Evolutionary conservation across 2,113 vertebrate species (phyloP).

Genomic region (Gambusia holbrooki): DNA sequence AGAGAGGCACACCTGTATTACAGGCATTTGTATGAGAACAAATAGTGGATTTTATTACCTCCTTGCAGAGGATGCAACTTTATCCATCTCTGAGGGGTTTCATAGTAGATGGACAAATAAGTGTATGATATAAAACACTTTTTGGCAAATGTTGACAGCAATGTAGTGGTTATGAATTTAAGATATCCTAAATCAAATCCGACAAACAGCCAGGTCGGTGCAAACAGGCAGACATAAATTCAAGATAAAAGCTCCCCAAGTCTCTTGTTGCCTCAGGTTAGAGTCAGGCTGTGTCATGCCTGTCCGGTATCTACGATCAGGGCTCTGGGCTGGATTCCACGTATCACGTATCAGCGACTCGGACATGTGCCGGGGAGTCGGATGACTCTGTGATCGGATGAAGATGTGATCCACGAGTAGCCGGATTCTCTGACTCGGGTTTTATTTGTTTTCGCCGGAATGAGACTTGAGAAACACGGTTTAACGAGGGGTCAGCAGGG

Average conservation of each 20-base stretch:
- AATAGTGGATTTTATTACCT: conserved; percentile 71
- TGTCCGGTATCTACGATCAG: conserved; percentile 50
- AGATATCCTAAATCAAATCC: conserved; percentile 5
- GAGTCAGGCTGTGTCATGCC: conserved; percentile 19
- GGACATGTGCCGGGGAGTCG: conserved; percentile 63
- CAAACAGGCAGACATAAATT: conserved; percentile 7
- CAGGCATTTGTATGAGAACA: conserved; percentile 65
- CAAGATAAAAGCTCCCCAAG: conserved; percentile 7
- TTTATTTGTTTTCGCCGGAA: conserved; percentile 54
- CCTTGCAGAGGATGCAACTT: conserved; percentile 63
- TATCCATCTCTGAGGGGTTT: conserved; percentile 53
- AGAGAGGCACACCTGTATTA: conserved; percentile 61
- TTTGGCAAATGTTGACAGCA: conserved; percentile 38
- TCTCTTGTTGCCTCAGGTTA: conserved; percentile 16
- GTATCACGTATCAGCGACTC: conserved; percentile 54
- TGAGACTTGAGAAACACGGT: conserved; percentile 36
- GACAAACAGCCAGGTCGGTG: conserved; percentile 1
- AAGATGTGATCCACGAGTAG: conserved; percentile 62
- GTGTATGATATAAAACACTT: conserved; percentile 53
- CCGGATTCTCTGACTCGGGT: conserved; percentile 56
- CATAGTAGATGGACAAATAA: conserved; percentile 60
- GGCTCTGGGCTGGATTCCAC: conserved; percentile 53
- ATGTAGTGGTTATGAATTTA: conserved; percentile 29
- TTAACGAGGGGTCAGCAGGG: conserved; percentile 19
- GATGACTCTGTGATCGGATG: conserved; percentile 59